Percentiles rank a stretch among this genome's conserved stretches.
These are phyloP conservation scores for Aphyosemion australe DNA, from an alignment of 2,113 vertebrate species.

Conservation along the genomic window DNA sequence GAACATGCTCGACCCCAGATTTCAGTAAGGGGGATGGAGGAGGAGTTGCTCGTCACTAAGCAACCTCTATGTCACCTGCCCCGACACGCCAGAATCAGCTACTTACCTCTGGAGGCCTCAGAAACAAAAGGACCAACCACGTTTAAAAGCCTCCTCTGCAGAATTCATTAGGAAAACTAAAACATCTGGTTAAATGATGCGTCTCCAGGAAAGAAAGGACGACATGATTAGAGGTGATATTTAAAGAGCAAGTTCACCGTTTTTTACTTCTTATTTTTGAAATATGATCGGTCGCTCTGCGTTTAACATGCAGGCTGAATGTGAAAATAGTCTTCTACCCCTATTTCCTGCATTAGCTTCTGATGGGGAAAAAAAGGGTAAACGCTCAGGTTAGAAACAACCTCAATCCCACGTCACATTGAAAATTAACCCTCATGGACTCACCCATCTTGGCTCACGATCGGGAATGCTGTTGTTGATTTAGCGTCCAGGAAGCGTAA, in stretches of 20 bases:
- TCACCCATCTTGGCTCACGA: too few species aligned
- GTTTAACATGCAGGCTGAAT: too few species aligned
- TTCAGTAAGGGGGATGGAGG: constrained; percentile 33
- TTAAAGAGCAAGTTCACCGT: too few species aligned
- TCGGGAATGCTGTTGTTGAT: too few species aligned
- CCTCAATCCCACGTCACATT: too few species aligned
- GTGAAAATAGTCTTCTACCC: too few species aligned
- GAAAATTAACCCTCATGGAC: too few species aligned
- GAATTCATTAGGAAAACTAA: constrained; percentile 22
- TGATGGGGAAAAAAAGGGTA: not conserved
- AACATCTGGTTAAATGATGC: constrained; percentile 29
- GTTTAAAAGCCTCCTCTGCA: constrained; percentile 44
- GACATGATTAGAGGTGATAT: constrained; percentile 18
- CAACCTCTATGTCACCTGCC: constrained; percentile 74
- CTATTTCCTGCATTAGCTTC: not conserved
- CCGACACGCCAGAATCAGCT: constrained; percentile 63
- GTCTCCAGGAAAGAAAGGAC: constrained; percentile 8
- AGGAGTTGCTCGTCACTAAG: constrained; percentile 63
- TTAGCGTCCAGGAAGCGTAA: too few species aligned
- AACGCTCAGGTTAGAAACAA: too few species aligned
- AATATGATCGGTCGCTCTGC: too few species aligned
- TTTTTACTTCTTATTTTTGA: too few species aligned
- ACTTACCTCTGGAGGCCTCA: constrained; percentile 43
- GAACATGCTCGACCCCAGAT: constrained; percentile 70
- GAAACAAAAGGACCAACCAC: constrained; percentile 22